phyloP scores from a whole-genome alignment of 2,113 vertebrate species.

The Lepidothrix coronata region DNA sequence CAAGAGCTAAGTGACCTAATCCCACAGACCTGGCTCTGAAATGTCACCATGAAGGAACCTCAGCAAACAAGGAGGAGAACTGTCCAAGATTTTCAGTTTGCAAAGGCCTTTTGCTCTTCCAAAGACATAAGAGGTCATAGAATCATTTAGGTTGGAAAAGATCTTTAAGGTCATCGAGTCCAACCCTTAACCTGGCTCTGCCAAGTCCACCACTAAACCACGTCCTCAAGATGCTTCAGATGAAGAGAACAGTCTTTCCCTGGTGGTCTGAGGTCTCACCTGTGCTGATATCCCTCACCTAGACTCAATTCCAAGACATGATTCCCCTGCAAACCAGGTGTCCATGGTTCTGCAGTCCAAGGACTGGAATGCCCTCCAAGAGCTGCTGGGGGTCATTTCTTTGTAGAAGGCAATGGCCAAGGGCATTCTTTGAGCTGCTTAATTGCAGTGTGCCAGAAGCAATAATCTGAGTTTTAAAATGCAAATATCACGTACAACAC shows the following conservation, averaged over 20 bases:
- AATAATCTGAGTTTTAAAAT: neutral
- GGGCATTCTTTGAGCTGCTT: neutral
- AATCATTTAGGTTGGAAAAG: neutral
- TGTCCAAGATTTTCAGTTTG: neutral
- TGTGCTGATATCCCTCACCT: neutral
- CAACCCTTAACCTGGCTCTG: neutral
- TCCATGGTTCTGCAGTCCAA: neutral
- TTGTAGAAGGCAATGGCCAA: neutral
- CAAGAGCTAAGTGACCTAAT: slow-evolving; percentile 38
- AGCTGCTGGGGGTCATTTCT: neutral
- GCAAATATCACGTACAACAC: slow-evolving; percentile 81
- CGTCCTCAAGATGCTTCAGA: neutral
- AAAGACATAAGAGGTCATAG: neutral
- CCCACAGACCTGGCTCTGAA: slow-evolving; percentile 20
- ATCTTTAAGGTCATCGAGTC: fast-evolving
- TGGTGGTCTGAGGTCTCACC: neutral
- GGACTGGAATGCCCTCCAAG: neutral
- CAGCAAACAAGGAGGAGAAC: neutral
- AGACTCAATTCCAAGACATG: neutral
- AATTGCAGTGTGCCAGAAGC: neutral
- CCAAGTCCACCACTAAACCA: neutral
- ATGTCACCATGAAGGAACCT: neutral
- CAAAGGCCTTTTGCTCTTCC: neutral
- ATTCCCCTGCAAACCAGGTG: neutral
- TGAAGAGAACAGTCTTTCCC: neutral